Evolutionary conservation across 2,888 invertebrate species (phyloP).

Genomic region (Buathra laborator): DNA sequence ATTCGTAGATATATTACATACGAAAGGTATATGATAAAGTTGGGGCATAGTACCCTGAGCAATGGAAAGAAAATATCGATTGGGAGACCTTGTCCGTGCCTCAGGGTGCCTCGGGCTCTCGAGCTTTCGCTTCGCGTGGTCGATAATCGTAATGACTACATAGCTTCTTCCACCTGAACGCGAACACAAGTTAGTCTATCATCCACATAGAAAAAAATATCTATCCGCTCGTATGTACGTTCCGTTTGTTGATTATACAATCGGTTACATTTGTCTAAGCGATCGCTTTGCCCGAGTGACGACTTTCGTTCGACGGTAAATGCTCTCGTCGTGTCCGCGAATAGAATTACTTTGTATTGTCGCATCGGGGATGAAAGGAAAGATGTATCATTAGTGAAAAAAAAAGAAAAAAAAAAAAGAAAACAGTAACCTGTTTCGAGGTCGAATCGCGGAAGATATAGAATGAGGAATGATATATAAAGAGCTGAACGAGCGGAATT

Average conservation of each 20-base stretch:
- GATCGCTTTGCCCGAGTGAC: not conserved
- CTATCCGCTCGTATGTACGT: constrained; percentile 2
- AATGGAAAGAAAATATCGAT: constrained; percentile 71
- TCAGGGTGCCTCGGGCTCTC: not conserved
- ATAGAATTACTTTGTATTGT: constrained; percentile 23
- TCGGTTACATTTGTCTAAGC: constrained; percentile 1
- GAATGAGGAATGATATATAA: not conserved
- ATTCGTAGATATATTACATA: not conserved
- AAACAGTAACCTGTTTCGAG: constrained; percentile 1
- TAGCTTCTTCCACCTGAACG: constrained; percentile 38
- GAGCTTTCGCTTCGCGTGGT: constrained; percentile 50
- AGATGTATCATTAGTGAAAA: not conserved
- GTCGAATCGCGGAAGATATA: not conserved
- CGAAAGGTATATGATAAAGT: not conserved
- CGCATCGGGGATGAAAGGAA: not conserved
- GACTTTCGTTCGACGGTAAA: not conserved
- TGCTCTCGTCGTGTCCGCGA: constrained; percentile 14
- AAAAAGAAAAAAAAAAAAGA: not conserved
- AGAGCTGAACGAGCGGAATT: constrained; percentile 3
- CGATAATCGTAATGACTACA: constrained; percentile 72
- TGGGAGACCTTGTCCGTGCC: constrained; percentile 73
- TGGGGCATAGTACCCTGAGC: not conserved
- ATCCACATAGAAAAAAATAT: not conserved
- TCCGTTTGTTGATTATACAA: not conserved
- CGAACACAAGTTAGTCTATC: not conserved